Conservation (phyloP, 2,113 vertebrate genomes). For the Crocuta crocuta region DNA sequence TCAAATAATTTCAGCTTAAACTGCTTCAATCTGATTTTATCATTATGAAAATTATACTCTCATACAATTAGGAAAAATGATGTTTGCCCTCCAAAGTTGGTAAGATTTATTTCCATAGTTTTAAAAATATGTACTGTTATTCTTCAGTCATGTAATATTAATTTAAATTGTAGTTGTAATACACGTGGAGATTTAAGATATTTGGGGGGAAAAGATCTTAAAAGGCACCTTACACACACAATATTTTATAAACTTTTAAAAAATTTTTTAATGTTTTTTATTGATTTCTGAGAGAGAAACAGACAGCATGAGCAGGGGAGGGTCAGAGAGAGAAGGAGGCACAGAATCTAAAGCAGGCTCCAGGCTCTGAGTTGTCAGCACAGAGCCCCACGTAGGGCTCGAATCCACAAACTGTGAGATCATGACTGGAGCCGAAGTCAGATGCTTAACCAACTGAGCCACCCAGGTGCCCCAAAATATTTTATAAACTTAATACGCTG, state of each 20-base stretch:
- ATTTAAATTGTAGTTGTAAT: background rate
- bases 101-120: background rate
- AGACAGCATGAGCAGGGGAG: too few species aligned
- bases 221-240: background rate
- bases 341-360: too few species aligned
- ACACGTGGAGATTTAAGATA: background rate
- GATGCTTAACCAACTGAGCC: too few species aligned
- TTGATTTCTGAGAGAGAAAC: too few species aligned
- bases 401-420: too few species aligned
- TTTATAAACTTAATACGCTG: background rate
- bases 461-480: background rate
- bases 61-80: background rate
- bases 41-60: background rate
- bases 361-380: too few species aligned
- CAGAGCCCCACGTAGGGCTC: too few species aligned
- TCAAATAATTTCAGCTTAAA: background rate
- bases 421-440: too few species aligned
- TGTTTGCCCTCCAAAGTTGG: background rate
- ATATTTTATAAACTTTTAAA: background rate
- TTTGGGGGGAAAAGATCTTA: background rate
- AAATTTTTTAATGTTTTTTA: too few species aligned
- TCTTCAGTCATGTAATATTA: background rate
- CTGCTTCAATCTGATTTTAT: background rate
- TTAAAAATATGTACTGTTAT: background rate
- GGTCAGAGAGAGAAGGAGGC: too few species aligned